Base-by-base conservation (phyloP, 2,113 vertebrate species). In the Cariama cristata region DNA sequence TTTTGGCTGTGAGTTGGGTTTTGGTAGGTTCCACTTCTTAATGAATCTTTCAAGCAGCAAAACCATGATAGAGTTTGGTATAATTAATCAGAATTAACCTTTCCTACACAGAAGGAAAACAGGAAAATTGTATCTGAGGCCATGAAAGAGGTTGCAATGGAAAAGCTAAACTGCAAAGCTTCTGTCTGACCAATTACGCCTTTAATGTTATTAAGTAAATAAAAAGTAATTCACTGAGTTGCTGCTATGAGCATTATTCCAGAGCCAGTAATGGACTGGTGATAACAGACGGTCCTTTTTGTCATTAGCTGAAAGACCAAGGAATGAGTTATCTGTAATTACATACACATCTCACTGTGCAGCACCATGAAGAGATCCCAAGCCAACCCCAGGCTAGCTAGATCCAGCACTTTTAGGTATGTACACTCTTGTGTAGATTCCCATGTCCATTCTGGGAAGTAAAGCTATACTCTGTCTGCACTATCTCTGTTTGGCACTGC, bases 191-290 rank as follows among this genome's bases (percentile, higher is more conserved):
- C 66, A 88, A 73, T 87, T 88, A 66, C 0, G 0, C 38, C 58
- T 90, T 90, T 76, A 79, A 69, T 73, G 59, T 86, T 76, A 79
- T 79, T 66, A 90, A 80, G 53, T 30, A 96, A 91, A 91, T 90
- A 86, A 89, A 91, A 96, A 82, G 23, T 67, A 86, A 90, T 82
- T 82, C 62, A 76, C 58, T 75, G 42, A 82, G 40, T 64, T 92
- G 86, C 50, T 90, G 49, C 40, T 69, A 30, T 28, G 53, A 91
- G 14, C 49, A 44, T 72, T 87, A 87, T 79, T 91, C n/a, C 14
- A 8, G 47, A 63, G 40, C 52, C 52, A 66, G 49, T 72, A 88
- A 87, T 49, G 67, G 49, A 32, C 71, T 58, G 49, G 40, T 18
- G 20, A 77, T 80, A 90, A 67, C n/a, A 92, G 67, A 26, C 1